Percentiles rank a stretch among this genome's conserved stretches.
These are phyloP conservation scores for Urocitellus parryii DNA, from an alignment of 2,113 vertebrate species.

Conservation along the genomic window DNA sequence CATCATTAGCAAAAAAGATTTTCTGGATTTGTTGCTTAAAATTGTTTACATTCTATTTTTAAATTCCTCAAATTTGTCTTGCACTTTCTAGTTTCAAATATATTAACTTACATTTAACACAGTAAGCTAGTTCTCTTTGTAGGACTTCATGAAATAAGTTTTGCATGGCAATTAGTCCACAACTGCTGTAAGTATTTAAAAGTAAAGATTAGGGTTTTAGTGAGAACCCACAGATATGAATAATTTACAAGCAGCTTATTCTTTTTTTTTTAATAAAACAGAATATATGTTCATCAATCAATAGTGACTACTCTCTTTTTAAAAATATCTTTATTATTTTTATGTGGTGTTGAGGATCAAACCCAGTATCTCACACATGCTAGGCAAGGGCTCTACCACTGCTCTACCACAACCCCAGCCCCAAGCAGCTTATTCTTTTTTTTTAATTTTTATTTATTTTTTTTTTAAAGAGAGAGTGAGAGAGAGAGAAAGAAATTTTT, in stretches of 20 bases:
- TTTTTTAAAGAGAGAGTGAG: too few relatives aligned
- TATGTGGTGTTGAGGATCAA: too few relatives aligned
- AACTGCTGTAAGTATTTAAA: background rate
- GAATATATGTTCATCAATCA: too few relatives aligned
- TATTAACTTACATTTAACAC: background rate
- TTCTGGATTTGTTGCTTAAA: background rate
- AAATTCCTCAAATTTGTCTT: background rate
- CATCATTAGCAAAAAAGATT: background rate
- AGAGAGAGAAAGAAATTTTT: too few relatives aligned
- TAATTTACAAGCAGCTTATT: background rate
- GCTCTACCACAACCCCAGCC: too few relatives aligned
- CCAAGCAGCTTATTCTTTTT: too few relatives aligned
- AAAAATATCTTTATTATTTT: too few relatives aligned
- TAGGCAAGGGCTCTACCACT: too few relatives aligned
- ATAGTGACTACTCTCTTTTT: too few relatives aligned
- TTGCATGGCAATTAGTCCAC: background rate
- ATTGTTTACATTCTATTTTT: background rate
- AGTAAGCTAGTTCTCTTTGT: background rate
- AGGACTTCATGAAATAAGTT: background rate
- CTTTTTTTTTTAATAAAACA: background rate
- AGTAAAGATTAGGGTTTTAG: background rate
- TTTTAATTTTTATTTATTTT: too few relatives aligned
- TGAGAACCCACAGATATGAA: background rate
- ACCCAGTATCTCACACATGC: too few relatives aligned
- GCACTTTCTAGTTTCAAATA: background rate